Evolutionary conservation across 2,888 invertebrate species (phyloP).

Genomic region (Euzophera pinguis): DNA sequence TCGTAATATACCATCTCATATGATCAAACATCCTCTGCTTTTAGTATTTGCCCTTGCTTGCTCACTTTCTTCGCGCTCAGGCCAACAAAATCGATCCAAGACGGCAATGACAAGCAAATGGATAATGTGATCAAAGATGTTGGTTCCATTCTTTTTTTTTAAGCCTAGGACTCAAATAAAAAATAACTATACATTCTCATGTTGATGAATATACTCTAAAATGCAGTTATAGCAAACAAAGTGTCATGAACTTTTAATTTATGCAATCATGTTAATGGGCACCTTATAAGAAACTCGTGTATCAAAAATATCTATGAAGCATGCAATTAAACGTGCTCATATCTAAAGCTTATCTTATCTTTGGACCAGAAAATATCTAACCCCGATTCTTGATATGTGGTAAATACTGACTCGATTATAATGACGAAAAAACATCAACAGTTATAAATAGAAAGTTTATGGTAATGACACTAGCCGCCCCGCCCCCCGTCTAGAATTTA

Average conservation of each 20-base stretch:
- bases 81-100: no score
- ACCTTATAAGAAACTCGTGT: constrained; percentile 2
- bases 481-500: background rate
- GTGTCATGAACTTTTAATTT: background rate
- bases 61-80: no score
- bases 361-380: constrained; percentile 6
- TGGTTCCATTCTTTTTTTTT: no score
- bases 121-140: no score
- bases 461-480: background rate
- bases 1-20: no score
- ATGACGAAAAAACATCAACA: background rate
- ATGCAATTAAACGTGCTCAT: background rate
- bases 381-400: constrained; percentile 1
- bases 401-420: background rate
- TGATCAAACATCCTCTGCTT: no score
- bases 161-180: background rate
- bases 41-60: no score
- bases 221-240: background rate
- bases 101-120: no score
- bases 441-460: background rate
- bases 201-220: no score
- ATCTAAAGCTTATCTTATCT: background rate
- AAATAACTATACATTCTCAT: background rate
- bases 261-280: constrained; percentile 1
- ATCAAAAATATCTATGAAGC: constrained; percentile 5